phyloP scores from a whole-genome alignment of 1,140 invertebrate genomes.

The Rhagoletis zephyria region DNA sequence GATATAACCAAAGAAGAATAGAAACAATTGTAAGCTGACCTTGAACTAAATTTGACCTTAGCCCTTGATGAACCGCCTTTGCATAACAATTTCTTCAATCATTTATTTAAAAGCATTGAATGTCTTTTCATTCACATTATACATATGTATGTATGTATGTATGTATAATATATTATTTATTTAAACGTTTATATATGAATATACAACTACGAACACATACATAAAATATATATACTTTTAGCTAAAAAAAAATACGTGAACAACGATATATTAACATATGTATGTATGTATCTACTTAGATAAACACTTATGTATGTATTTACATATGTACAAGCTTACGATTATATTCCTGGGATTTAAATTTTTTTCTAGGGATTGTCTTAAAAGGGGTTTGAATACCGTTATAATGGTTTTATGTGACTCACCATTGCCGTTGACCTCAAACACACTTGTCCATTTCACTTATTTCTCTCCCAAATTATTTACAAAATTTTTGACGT shows the following conservation, averaged over 20 bases:
- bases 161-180: too few relatives aligned
- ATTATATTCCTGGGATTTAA: background rate
- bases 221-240: too few relatives aligned
- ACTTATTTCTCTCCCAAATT: constrained; percentile 15
- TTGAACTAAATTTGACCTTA: constrained; percentile 41
- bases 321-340: background rate
- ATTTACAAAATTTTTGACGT: background rate
- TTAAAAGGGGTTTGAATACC: background rate
- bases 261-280: too few relatives aligned
- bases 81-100: too few relatives aligned
- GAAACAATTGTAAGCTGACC: constrained; percentile 15
- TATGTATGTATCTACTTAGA: too few relatives aligned
- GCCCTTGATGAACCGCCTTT: background rate
- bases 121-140: too few relatives aligned
- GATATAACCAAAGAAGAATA: background rate
- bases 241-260: too few relatives aligned
- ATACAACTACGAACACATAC: too few relatives aligned
- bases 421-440: constrained; percentile 38
- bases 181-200: too few relatives aligned
- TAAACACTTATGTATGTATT: background rate
- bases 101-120: too few relatives aligned
- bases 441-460: constrained; percentile 35
- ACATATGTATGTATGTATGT: too few relatives aligned
- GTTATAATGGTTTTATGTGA: background rate
- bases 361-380: background rate